A percentile compares a stretch with the other conserved stretches of the same genome.
These are phyloP conservation scores for Drosophila merina DNA, from an alignment of 2,888 invertebrate species.

Conservation along the genomic window DNA sequence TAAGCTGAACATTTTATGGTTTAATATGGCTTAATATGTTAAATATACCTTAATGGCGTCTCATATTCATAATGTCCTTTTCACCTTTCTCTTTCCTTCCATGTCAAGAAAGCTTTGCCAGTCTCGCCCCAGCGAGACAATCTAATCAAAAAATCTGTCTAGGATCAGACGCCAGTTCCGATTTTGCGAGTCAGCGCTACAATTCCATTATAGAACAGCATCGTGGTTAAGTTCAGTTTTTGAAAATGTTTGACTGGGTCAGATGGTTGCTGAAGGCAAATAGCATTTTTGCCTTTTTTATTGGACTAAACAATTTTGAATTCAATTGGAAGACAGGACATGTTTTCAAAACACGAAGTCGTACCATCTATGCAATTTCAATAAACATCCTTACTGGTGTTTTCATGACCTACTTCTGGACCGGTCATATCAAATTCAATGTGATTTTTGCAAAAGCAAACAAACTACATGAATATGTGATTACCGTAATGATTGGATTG, in stretches of 20 bases:
- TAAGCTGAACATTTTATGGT: neutral
- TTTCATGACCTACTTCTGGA: neutral
- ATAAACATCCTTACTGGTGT: neutral
- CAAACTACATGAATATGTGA: slow-evolving; percentile 29
- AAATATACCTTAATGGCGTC: neutral
- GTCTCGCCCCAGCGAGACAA: neutral
- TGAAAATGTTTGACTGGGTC: slow-evolving; percentile 23
- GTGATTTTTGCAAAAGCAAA: slow-evolving; percentile 3
- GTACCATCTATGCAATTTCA: neutral
- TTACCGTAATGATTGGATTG: slow-evolving; percentile 2
- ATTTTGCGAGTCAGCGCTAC: neutral
- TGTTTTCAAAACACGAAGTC: neutral
- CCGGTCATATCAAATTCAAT: neutral
- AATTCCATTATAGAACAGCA: neutral
- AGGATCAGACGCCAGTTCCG: neutral
- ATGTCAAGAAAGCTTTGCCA: neutral
- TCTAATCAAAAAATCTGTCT: slow-evolving; percentile 1
- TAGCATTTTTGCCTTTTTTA: neutral
- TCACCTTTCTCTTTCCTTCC: too few relatives aligned
- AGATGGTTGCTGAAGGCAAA: neutral
- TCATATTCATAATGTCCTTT: neutral
- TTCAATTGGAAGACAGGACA: slow-evolving; percentile 2
- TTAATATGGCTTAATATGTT: neutral
- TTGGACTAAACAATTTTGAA: slow-evolving; percentile 20
- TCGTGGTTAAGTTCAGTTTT: slow-evolving; percentile 1